phyloP scores from a whole-genome alignment of 2,113 vertebrate species.

The Jacana jacana region DNA sequence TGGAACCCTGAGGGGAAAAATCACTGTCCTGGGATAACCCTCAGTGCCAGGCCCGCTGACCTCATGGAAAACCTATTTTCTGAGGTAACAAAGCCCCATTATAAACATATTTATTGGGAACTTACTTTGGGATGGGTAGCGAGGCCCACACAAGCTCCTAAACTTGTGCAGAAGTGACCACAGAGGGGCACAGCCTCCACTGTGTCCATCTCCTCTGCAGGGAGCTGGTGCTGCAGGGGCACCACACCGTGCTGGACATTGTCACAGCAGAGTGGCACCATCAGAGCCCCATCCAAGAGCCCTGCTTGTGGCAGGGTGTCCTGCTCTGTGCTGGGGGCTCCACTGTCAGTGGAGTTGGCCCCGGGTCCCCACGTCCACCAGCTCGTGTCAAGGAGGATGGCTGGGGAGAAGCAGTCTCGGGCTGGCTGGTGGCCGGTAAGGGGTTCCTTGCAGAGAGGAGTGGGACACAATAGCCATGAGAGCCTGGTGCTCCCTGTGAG shows the following conservation, averaged over 20 bases:
- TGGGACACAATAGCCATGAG: accelerated
- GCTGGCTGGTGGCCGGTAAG: neutral
- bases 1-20: neutral
- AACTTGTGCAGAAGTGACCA: neutral
- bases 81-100: neutral
- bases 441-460: neutral
- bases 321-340: neutral
- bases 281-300: neutral
- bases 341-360: neutral
- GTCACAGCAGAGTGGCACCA: neutral
- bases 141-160: neutral
- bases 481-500: neutral
- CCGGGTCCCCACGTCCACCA: accelerated
- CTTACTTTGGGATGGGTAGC: neutral
- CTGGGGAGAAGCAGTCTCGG: neutral
- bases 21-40: neutral
- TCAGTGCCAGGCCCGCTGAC: neutral
- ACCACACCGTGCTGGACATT: accelerated
- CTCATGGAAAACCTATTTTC: neutral
- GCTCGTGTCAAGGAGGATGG: neutral
- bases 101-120: neutral
- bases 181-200: accelerated
- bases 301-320: neutral
- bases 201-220: accelerated
- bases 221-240: accelerated